Base-by-base conservation (phyloP, 2,113 vertebrate species). In the Ellobius talpinus region DNA sequence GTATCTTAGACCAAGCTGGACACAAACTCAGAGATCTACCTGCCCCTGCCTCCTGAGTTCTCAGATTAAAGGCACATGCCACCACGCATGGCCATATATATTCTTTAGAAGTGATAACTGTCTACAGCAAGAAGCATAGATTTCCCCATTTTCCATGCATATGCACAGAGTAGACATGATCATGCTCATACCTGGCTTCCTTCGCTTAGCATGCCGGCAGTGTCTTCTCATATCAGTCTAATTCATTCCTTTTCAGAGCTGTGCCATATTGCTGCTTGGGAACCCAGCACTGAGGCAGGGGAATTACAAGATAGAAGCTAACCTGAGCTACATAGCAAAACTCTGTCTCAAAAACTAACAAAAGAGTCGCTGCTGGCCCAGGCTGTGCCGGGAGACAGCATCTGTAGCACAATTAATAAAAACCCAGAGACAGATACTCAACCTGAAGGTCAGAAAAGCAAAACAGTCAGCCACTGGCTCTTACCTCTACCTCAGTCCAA, bases 181-280 rank as follows among this genome's bases (percentile, higher is more conserved):
- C 73, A n/a, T n/a, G 11, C 21, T 39, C 31, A 45, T 50, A 77
- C 50, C 72, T 89, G 84, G 17, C 52, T 79, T 11, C 86, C 58
- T 73, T 78, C 72, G 23, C 72, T 73, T 73, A 47, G 0, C 77
- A 52, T 55, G 42, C 11, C 45, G 77, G 87, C 19, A 31, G 79
- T 39, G 36, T 66, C 52, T 93, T 95, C 91, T 81, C 87, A 61
- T 36, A 7, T 77, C 82, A 50, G 10, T 92, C 61, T 63, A 84
- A 66, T 26, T 91, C 78, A 55, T 76, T 94, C 31, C 81, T 93
- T 87, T 76, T 73, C 4, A 73, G 23, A 73, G 68, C 33, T 36
- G 66, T 70, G 66, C 16, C 33, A 7, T 73, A 73, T 73, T 23
- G n/a, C 19, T 23, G 36, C 72, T 36, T 73, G 8, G 23, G 39